phyloP scores from a whole-genome alignment of 2,797 vertebrate species.

The Denticeps clupeoides region DNA sequence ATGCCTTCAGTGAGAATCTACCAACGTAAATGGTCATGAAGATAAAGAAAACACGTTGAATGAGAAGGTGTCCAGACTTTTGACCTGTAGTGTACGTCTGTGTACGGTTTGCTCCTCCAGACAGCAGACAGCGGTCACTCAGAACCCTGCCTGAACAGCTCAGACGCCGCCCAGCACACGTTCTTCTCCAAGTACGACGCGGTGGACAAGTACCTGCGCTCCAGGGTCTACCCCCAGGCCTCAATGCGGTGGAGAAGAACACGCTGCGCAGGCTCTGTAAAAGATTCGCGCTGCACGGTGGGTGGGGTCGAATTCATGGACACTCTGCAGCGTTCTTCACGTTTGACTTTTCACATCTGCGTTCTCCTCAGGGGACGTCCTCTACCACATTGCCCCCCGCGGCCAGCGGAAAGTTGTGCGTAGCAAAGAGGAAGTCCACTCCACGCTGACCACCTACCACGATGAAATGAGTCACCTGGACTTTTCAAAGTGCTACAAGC shows the following conservation, averaged over 20 bases:
- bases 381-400: conserved; percentile 25
- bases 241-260: conserved; percentile 54
- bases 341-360: neutral
- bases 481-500: conserved; percentile 42
- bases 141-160: neutral
- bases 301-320: no score
- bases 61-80: no score
- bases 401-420: conserved; percentile 38
- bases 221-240: conserved; percentile 41
- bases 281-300: conserved; percentile 47
- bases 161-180: conserved; percentile 25
- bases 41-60: no score
- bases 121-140: conserved; percentile 2
- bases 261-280: conserved; percentile 55
- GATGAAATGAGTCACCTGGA: conserved; percentile 51
- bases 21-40: no score
- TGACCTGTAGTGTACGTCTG: neutral
- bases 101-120: no score
- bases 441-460: conserved; percentile 40
- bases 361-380: conserved; percentile 12
- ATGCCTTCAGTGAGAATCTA: no score
- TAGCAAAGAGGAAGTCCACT: conserved; percentile 41
- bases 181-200: conserved; percentile 54
- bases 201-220: conserved; percentile 46
- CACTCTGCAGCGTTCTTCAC: neutral